Percentiles rank a stretch among this genome's conserved stretches.
These are phyloP conservation scores for Hyphantria cunea DNA, from an alignment of 1,140 invertebrate species.

Conservation along the genomic window DNA sequence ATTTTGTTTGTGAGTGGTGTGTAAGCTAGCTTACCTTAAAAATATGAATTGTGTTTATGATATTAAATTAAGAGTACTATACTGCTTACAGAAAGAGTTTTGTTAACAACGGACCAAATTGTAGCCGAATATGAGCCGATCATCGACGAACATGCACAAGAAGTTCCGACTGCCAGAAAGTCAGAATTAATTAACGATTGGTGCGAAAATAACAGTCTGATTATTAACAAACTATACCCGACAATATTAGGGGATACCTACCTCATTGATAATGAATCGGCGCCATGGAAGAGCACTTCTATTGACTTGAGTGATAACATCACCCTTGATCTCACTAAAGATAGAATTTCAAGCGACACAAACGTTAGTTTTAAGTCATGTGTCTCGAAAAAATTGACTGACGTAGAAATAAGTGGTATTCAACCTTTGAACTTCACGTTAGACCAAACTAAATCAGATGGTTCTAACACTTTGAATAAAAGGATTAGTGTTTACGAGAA, in stretches of 20 bases:
- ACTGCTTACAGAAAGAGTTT: conserved; percentile 82
- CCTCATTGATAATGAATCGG: conserved; percentile 53
- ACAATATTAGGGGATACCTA: conserved; percentile 58
- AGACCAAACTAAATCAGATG: conserved; percentile 41
- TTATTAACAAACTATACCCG: conserved; percentile 72
- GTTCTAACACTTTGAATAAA: conserved; percentile 45
- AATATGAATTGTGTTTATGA: no score
- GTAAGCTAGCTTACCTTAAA: no score
- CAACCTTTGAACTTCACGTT: conserved; percentile 57
- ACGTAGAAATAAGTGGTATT: conserved; percentile 68
- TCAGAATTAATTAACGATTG: conserved; percentile 72
- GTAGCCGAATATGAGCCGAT: conserved; percentile 83
- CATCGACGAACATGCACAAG: conserved; percentile 43
- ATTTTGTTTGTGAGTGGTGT: no score
- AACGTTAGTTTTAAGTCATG: conserved; percentile 61
- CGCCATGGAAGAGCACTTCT: conserved; percentile 44
- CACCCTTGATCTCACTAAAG: conserved; percentile 19
- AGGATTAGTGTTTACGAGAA: conserved; percentile 65
- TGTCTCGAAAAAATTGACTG: conserved; percentile 45
- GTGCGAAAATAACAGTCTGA: conserved; percentile 67
- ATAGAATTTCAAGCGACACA: conserved; percentile 37
- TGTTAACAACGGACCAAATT: conserved; percentile 83
- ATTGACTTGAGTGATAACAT: conserved; percentile 40
- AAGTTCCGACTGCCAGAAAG: conserved; percentile 47
- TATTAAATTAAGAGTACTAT: no score